Conservation (phyloP, 2,888 invertebrate species). For the Sinohyriopsis cumingii region DNA sequence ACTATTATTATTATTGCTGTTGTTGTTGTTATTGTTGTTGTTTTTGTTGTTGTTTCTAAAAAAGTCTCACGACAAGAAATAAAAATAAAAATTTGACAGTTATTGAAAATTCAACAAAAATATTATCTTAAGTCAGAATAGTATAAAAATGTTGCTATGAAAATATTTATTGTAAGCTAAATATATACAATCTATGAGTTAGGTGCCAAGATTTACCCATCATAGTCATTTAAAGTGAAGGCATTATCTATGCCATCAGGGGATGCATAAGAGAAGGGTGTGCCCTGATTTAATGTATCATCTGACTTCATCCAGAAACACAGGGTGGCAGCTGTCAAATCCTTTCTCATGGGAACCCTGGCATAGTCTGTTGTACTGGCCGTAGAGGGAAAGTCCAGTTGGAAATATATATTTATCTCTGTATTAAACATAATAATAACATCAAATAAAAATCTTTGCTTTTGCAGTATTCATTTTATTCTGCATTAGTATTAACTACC, state of each 20-base stretch:
- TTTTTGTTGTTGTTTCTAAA: too few species aligned
- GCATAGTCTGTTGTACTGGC: constrained; percentile 78
- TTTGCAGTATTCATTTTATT: too few species aligned
- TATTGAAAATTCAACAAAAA: too few species aligned
- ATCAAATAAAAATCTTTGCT: background rate
- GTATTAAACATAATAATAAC: constrained; percentile 6
- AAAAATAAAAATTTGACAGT: too few species aligned
- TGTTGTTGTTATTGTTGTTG: too few species aligned
- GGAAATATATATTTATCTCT: constrained; percentile 44
- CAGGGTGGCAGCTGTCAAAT: constrained; percentile 74
- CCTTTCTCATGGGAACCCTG: constrained; percentile 73
- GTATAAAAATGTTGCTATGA: too few species aligned
- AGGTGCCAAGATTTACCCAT: constrained; percentile 74
- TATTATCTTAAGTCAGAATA: too few species aligned
- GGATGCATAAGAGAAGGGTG: constrained; percentile 81
- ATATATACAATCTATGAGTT: too few species aligned
- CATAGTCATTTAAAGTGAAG: constrained; percentile 81
- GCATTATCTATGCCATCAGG: constrained; percentile 75
- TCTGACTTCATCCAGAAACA: constrained; percentile 80
- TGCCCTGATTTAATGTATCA: constrained; percentile 80
- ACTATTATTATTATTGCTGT: too few species aligned
- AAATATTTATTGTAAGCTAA: too few species aligned
- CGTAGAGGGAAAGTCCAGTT: constrained; percentile 60
- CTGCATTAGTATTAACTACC: too few species aligned
- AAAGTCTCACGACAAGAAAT: too few species aligned